phyloP scores from a whole-genome alignment of 2,797 vertebrate species.

The Serranus cabrilla region DNA sequence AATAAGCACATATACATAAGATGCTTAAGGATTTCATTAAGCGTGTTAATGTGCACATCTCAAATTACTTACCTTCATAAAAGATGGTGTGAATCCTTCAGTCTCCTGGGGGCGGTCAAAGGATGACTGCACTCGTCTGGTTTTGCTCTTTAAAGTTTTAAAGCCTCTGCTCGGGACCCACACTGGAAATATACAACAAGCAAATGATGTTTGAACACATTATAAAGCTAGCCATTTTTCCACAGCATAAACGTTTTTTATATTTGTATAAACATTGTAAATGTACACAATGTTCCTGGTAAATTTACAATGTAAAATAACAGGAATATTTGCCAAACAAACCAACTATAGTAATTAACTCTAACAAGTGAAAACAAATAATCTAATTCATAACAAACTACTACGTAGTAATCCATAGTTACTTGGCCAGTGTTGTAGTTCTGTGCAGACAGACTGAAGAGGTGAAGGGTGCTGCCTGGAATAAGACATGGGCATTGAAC shows the following conservation, averaged over 20 bases:
- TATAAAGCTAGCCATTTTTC: not conserved
- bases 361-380: not conserved
- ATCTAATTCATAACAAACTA: not conserved
- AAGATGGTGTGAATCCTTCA: conserved; percentile 89
- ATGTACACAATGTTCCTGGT: not conserved
- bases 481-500: conserved; percentile 77
- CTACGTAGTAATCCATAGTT: conserved; percentile 43
- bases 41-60: not conserved
- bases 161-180: conserved; percentile 92
- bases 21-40: not conserved
- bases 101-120: conserved; percentile 87
- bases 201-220: not conserved
- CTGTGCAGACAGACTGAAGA: conserved; percentile 86
- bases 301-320: not conserved
- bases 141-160: conserved; percentile 94
- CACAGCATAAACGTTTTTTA: not conserved
- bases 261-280: not conserved
- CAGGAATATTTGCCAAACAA: not conserved
- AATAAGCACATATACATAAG: not conserved
- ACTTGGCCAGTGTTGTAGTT: conserved; percentile 91
- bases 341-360: not conserved
- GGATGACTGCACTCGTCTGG: conserved; percentile 89
- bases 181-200: conserved; percentile 73
- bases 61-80: conserved; percentile 88
- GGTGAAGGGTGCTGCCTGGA: conserved; percentile 85